Evolutionary conservation across 2,888 invertebrate species (phyloP), one percentile per base, ranked within the genome.

Genomic region (Dorcus parallelipipedus): DNA sequence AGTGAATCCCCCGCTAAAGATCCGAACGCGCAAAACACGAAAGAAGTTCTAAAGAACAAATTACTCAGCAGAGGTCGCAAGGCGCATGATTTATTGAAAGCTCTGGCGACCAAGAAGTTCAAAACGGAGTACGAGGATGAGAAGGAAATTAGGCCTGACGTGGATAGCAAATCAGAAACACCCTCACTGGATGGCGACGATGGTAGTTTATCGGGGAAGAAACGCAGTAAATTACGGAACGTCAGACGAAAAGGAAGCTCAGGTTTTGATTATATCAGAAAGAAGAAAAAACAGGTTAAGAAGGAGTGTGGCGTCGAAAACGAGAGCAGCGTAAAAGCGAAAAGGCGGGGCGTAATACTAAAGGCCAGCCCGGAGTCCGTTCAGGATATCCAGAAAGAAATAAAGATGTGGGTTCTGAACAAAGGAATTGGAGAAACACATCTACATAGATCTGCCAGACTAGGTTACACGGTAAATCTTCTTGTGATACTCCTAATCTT

Each of bases 341-440:
- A 71, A 62, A 75, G 84, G 65, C 75, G 78, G 61, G 78, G 81
- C 17, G 42, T 38, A 10, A 75, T 79, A 1, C 61, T 76, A 14
- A 79, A 81, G 65, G 83, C 86, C 14, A 86, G 80, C 67, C 86
- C 87, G 0, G 86, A 86, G 71, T 86, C 86, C 26, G 85, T 86
- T 9, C 85, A 89, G 67, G 93, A 93, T 75, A 90, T 94, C 54
- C 88, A 89, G 64, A 87, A 87, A 68, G 93, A 94, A 78, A 90
- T 94, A 61, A 91, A 93, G 75, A 86, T 90, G 64, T 93, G 95
- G 92, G 93, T 95, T 61, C 86, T 96, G 54, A 96, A 95, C 77
- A 96, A 96, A 76, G 93, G 95, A 52, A 88, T 95, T 39, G 97
- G 97, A 6, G 96, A 97, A 78, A 96, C 95, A 1, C 86, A 93